Base-by-base conservation (phyloP, 64 coral and sea anemone species). In the Montipora capricornis region DNA sequence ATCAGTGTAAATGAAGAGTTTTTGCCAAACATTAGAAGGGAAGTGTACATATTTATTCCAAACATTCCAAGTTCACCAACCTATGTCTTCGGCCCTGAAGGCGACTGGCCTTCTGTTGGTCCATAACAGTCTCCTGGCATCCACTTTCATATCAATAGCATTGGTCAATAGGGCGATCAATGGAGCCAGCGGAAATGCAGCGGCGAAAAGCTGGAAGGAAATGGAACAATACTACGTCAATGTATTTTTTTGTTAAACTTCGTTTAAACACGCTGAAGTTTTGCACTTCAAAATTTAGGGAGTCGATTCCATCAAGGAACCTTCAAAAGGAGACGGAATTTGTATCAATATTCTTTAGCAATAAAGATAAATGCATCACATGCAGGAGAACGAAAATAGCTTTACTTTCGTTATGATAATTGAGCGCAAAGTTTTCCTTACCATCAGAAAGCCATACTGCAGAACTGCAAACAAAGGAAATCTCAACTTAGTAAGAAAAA, bases 401-500 rank as follows among this genome's bases (percentile, higher is more conserved):
- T 22, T 22, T 22, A 22, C 22, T 22, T 22, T 22, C 22, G 22
- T 45, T 16, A 45, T 37, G 37, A 37, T 37, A 37, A 16, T 6
- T 81, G 24, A 14, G 4, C 4, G 9, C 44, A 71, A 71, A 24
- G 12, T 1, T 6, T 62, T 79, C 37, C 97, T 79, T 94, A 98
- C 97, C 97, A 98, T 98, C 6, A 98, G 88, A 89, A 94, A 98
- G 11, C 97, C 97, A 82, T 98, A 98, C 61, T 98, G 97, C 12
- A 98, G 88, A 73, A 98, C 97, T 98, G n/a, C 48, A 75, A 44
- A 70, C 44, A 5, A 57, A 10, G 3, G 0, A 37, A 37, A 37
- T 37, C 37, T 37, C 37, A 37, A 37, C 37, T 37, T 37, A 37
- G 37, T 37, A 37, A 37, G 37, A 37, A 37, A 37, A 37, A 37